Evolutionary conservation across 2,888 invertebrate species (phyloP).

Genomic region (Euclidia mi): DNA sequence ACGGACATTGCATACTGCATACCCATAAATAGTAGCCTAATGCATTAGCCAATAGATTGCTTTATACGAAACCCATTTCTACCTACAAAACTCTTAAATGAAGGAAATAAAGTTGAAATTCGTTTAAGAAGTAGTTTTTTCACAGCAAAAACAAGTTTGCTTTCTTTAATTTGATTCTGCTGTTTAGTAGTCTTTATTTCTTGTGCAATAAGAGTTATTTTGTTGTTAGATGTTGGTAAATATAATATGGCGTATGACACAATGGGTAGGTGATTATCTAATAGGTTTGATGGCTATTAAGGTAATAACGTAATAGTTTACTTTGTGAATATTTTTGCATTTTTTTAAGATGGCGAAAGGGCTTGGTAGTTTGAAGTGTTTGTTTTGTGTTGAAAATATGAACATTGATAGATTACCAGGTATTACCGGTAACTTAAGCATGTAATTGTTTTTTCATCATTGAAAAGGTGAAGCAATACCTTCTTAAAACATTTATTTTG

Average conservation of each 20-base stretch:
- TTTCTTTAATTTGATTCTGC: slow-evolving; percentile 14
- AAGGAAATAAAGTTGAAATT: slow-evolving; percentile 18
- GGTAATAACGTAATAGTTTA: slow-evolving; percentile 23
- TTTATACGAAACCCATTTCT: slow-evolving; percentile 22
- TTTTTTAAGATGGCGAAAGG: slow-evolving; percentile 14
- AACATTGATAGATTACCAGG: no score
- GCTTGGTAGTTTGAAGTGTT: background rate
- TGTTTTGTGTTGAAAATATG: background rate
- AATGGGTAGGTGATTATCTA: slow-evolving; percentile 34
- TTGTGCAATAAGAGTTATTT: slow-evolving; percentile 17
- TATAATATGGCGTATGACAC: slow-evolving; percentile 21
- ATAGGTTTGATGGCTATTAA: slow-evolving; percentile 23
- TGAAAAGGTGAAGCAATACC: no score
- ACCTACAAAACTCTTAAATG: slow-evolving; percentile 9
- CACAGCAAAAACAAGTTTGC: background rate
- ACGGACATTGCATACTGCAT: slow-evolving; percentile 62
- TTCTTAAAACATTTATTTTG: no score
- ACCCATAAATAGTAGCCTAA: slow-evolving; percentile 52
- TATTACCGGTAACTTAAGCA: no score
- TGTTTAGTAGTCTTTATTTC: slow-evolving; percentile 20
- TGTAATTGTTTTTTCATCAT: no score
- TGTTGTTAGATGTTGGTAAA: slow-evolving; percentile 5
- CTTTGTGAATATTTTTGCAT: slow-evolving; percentile 12
- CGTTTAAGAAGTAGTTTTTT: background rate
- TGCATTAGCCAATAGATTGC: slow-evolving; percentile 57